Percentiles rank a stretch among this genome's conserved stretches.
Evolutionary conservation across 2,113 vertebrate genomes (phyloP).

Genomic region (Gracilinanus agilis): DNA sequence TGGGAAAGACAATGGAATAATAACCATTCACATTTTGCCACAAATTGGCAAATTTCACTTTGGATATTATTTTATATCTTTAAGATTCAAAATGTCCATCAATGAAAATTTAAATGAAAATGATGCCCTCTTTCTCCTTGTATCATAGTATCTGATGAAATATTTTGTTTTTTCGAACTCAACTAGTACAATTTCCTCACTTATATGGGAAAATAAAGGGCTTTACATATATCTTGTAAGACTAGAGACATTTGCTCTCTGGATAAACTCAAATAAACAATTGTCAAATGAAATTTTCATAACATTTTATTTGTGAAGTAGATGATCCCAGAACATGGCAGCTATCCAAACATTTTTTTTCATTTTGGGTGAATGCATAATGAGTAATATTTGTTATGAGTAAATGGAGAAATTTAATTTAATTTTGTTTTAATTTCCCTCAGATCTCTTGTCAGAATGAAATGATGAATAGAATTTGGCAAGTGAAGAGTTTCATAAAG

Average conservation of each 20-base stretch:
- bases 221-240: neutral
- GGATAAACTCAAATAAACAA: neutral
- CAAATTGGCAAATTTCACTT: constrained; percentile 2
- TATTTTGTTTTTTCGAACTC: constrained; percentile 20
- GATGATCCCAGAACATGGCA: neutral
- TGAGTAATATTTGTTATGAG: neutral
- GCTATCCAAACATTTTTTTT: constrained; percentile 23
- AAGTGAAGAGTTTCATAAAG: neutral
- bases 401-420: neutral
- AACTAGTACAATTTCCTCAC: neutral
- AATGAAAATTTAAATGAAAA: constrained; percentile 52
- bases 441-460: constrained; percentile 2
- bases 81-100: neutral
- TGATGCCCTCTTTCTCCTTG: constrained; percentile 6
- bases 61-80: neutral
- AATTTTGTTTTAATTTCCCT: neutral
- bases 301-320: neutral
- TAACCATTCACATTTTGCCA: neutral
- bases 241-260: neutral
- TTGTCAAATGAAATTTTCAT: neutral
- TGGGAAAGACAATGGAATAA: neutral
- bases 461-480: neutral
- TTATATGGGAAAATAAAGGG: neutral
- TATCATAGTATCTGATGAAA: constrained; percentile 2
- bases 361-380: constrained; percentile 10